These are phyloP conservation scores for Psilanteris sp. DNA, from an alignment of 1,140 invertebrate species.

Conservation along the genomic window DNA sequence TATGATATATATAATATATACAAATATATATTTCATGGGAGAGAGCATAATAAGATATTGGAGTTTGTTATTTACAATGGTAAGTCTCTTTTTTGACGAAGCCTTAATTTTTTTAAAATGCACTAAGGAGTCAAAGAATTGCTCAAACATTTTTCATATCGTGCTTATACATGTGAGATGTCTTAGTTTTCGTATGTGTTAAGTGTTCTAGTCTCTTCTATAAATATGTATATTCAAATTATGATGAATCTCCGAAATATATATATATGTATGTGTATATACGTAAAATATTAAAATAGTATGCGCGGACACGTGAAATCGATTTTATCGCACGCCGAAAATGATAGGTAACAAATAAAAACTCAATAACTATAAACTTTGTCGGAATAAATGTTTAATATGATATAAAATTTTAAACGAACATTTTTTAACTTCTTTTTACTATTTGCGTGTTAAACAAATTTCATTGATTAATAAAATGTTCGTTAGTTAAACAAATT, in stretches of 20 bases:
- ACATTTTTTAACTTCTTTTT: no score
- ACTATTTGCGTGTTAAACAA: no score
- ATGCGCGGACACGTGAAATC: conserved; percentile 57
- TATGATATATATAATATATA: no score
- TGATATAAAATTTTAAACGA: no score
- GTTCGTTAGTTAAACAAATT: no score
- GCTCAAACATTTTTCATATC: conserved; percentile 62
- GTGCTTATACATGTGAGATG: conserved; percentile 32
- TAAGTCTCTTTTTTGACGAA: conserved; percentile 33
- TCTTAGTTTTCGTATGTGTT: conserved; percentile 37
- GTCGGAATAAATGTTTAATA: no score
- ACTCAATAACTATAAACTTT: no score
- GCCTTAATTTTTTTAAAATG: conserved; percentile 30
- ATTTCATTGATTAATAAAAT: no score
- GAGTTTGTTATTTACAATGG: conserved; percentile 9
- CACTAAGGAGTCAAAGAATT: conserved; percentile 53
- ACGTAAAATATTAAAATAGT: conserved; percentile 56
- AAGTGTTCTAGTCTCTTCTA: conserved; percentile 56
- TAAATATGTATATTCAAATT: conserved; percentile 57
- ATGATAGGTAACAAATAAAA: no score
- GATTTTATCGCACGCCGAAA: conserved; percentile 51
- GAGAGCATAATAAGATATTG: conserved; percentile 47
- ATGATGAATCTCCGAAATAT: conserved; percentile 62
- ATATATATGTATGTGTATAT: conserved; percentile 59
- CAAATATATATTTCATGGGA: conserved; percentile 54